Evolutionary conservation across 2,113 vertebrate species (phyloP), one percentile per base, ranked within the genome.

Genomic region (Ceyx melanurus): DNA sequence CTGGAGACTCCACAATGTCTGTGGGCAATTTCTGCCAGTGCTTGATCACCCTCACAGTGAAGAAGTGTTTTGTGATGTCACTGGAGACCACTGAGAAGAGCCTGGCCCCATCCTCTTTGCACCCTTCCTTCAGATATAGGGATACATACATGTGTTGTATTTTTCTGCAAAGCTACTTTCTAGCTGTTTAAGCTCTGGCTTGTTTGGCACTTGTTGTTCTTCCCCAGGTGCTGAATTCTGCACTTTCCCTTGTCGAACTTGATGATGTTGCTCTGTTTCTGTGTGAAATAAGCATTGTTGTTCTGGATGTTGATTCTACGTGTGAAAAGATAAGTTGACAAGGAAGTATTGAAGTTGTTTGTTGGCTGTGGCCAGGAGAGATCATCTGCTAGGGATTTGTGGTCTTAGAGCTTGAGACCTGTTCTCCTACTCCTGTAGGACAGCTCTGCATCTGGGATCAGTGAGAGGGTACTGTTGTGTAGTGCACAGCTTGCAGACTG

Each of bases 401-500:
- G 16, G 31, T 77, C 35, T 62, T 66, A 42, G 29, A 46, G 86
- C 46, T 58, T 62, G 70, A 71, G 18, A 23, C 23, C 4, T 2
- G 18, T 61, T 65, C 64, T 57, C 7, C n/a, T 56, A 18, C 23
- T 64, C 15, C 66, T 73, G 50, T 37, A 77, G 83, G 68, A 48
- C 20, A 66, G 23, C 31, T 66, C 37, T 81, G 20, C 29, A 29
- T 76, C 60, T 68, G 16, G 21, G 3, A 35, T 35, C 11, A 40
- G 0, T n/a, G 3, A 3, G 35, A 37, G 5, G 4, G 18, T 76
- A 20, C 37, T 15, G 25, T 23, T 53, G 40, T 0, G 0, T 35
- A 53, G 58, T 61, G 48, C 16, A 73, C 2, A 82, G 42, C 53
- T 82, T 82, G 37, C 23, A 20, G 31, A 58, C 45, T 54, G 46